These are phyloP conservation scores for Amblyopsis rosae DNA, from an alignment of 2,113 vertebrate genomes.

Conservation along the genomic window DNA sequence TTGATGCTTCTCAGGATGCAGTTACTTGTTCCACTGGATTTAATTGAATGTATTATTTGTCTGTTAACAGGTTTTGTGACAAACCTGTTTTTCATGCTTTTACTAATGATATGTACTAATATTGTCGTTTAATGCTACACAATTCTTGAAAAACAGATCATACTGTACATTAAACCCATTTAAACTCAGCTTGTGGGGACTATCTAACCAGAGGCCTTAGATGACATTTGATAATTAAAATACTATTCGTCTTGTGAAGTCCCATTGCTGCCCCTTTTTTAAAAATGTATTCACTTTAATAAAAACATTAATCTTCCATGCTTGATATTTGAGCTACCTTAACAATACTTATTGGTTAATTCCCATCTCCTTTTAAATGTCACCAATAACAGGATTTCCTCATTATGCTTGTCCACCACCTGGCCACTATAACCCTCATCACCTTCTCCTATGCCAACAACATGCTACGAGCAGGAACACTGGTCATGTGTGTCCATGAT, in stretches of 20 bases:
- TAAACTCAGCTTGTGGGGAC: neutral
- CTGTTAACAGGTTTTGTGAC: no score
- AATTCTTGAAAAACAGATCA: no score
- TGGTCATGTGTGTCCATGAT: constrained; percentile 90
- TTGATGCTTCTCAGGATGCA: neutral
- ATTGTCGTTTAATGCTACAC: no score
- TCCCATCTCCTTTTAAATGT: neutral
- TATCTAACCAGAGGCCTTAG: neutral
- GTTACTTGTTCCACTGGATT: constrained; percentile 1
- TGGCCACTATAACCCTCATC: constrained; percentile 83
- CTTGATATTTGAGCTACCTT: neutral
- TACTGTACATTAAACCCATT: neutral
- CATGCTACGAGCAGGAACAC: constrained; percentile 85
- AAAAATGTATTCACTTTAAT: neutral
- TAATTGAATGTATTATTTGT: neutral
- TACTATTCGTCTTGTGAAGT: neutral
- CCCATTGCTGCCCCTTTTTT: no score
- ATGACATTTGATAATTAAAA: neutral
- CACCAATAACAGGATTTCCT: constrained; percentile 83
- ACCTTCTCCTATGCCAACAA: constrained; percentile 90
- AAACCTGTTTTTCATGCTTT: no score
- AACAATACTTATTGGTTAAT: neutral
- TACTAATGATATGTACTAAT: no score
- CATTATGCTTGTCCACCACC: constrained; percentile 89
- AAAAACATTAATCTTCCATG: no score